Evolutionary conservation across 2,888 invertebrate species (phyloP), one percentile per base, ranked within the genome.

Genomic region (Odontothrips loti): DNA sequence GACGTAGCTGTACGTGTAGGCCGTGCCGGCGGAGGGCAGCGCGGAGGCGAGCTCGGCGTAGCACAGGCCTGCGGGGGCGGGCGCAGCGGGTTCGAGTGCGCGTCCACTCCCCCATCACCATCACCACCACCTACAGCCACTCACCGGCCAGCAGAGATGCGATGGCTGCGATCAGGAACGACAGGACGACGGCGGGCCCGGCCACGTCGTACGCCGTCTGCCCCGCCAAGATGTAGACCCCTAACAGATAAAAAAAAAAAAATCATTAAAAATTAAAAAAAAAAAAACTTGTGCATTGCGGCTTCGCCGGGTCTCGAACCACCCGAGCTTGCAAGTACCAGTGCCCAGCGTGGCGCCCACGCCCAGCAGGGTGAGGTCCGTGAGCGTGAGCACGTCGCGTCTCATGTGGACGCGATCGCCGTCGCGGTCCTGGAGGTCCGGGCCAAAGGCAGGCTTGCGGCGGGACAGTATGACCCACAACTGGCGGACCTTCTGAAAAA

Each of bases 1-100:
- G 79, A 82, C 81, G 81, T 82, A 82, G 51, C 82, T 82, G 81
- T 83, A 83, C 81, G 81, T 80, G 79, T 83, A 83, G 23, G 82
- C 83, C 1, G 82, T 81, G 0, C 83, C 82, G 29, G 82, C 79
- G n/a, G 81, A 81, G 48, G 84, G 83, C 29, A 83, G 81, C 51
- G 80, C 81, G 12, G 84, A 81, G 29, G 81, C 82, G 8, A 82
- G 82, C 80, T 82, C 84, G 12, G 82, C 82, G 48, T 81, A 84
- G 80, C 83, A 83, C 27, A 82, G 75, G 58, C 82, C 84, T 82
- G 81, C 80, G 48, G 47, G 9, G 4, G 58, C 58, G 15, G 20
- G 51, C 51, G 48, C n/a, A n/a, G n/a, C n/a, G n/a, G n/a, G n/a
- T n/a, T n/a, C n/a, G n/a, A n/a, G n/a, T n/a, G n/a, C n/a, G n/a